Base-by-base conservation (phyloP, 2,797 vertebrate genomes). In the Spatula versicolor region DNA sequence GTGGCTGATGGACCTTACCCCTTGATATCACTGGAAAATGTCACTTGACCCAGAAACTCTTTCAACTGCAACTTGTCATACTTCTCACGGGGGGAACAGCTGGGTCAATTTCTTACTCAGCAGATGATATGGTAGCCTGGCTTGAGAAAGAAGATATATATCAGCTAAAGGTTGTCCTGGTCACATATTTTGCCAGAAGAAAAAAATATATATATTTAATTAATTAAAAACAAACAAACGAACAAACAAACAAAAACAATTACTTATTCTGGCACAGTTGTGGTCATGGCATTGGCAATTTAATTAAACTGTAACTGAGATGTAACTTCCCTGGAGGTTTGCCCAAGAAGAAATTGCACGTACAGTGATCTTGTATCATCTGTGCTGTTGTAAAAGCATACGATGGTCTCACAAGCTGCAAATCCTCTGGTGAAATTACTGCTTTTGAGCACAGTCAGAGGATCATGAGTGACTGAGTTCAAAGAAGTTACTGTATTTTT, bases 391-490 rank as follows among this genome's bases (percentile, higher is more conserved):
- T 35, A 62, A 82, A 54, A 94, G 31, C 45, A 43, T 59, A 46
- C 1, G 2, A 33, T 2, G 2, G 26, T n/a, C 15, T 41, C 37
- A 69, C 11, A n/a, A 78, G 22, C 35, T 73, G 43, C 58, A 85
- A 77, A n/a, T 46, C 56, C 60, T 46, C 31, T 18, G 31, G 43
- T 62, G 60, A 76, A 73, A 43, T 9, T 20, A 46, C 50, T 37
- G 30, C 7, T 75, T 39, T 30, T 50, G 60, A 63, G 12, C 37
- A 77, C 14, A 43, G 68, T 8, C 84, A 72, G 48, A 68, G 20
- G n/a, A 83, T 46, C 58, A 16, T 0, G 0, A 58, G 69, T 19
- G 55, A 6, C 28, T 37, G 22, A 5, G 3, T 43, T 21, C 31
- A 16, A 31, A 86, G 64, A 43, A 14, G 1, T 48, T 58, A 9